Percentiles rank a stretch among this genome's conserved stretches.
phyloP scores from a whole-genome alignment of 2,888 invertebrate species.

The Luperina testacea region DNA sequence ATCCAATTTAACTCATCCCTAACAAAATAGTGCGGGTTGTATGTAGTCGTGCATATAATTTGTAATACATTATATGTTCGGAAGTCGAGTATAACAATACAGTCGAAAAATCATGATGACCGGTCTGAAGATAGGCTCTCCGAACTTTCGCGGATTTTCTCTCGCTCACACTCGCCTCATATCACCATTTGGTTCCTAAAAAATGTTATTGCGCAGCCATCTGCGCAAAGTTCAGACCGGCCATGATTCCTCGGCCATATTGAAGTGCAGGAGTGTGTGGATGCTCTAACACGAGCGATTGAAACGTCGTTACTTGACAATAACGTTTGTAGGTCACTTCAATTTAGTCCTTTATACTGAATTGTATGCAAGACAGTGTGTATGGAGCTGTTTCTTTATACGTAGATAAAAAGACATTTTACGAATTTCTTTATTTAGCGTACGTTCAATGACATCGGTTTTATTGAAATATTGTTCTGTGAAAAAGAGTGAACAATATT shows the following conservation, averaged over 20 bases:
- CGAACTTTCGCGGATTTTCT: neutral
- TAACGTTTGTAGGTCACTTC: constrained; percentile 64
- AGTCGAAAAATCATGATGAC: neutral
- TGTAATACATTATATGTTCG: constrained; percentile 52
- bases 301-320: constrained; percentile 63
- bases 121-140: constrained; percentile 2
- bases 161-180: no score
- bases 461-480: constrained; percentile 19
- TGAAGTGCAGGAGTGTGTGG: constrained; percentile 36
- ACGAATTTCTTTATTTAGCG: constrained; percentile 60
- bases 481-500: constrained; percentile 15
- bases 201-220: neutral
- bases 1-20: constrained; percentile 42
- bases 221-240: neutral
- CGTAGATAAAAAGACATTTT: constrained; percentile 65
- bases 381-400: constrained; percentile 58
- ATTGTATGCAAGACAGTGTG: constrained; percentile 57
- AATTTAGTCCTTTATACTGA: constrained; percentile 59
- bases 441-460: constrained; percentile 33
- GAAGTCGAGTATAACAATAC: constrained; percentile 46
- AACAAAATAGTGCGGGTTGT: constrained; percentile 45
- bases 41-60: constrained; percentile 64
- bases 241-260: neutral
- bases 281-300: constrained; percentile 44
- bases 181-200: neutral